These are phyloP conservation scores for Oceanodroma leucorhoa DNA, from an alignment of 2,797 vertebrate genomes.

Conservation along the genomic window DNA sequence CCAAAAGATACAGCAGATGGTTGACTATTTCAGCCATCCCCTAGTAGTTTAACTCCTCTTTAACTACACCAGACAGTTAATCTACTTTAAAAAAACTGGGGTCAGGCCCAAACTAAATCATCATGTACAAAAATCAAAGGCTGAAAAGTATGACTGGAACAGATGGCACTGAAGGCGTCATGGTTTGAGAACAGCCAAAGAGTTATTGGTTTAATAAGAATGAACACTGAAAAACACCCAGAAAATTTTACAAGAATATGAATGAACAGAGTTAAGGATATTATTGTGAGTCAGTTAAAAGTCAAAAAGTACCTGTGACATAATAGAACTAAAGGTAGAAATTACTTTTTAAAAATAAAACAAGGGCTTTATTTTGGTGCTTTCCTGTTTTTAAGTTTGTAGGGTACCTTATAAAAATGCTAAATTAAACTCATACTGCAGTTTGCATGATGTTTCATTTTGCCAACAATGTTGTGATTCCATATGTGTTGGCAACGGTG, in stretches of 20 bases:
- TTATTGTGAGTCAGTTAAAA: background rate
- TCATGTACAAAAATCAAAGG: slow-evolving; percentile 3
- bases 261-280: background rate
- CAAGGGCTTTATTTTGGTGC: background rate
- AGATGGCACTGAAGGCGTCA: slow-evolving; percentile 11
- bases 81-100: background rate
- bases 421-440: background rate
- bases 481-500: background rate
- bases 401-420: background rate
- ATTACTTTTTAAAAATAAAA: background rate
- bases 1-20: slow-evolving; percentile 41
- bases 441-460: background rate
- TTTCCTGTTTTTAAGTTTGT: background rate
- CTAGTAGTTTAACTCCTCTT: slow-evolving; percentile 19
- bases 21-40: background rate
- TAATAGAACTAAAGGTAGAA: background rate
- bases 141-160: slow-evolving; percentile 19
- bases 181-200: background rate
- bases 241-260: background rate
- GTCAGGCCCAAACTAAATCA: slow-evolving; percentile 27
- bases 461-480: slow-evolving; percentile 17
- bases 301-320: background rate
- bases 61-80: slow-evolving; percentile 45
- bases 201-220: slow-evolving; percentile 32
- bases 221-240: background rate